Evolutionary conservation across 2,113 vertebrate genomes (phyloP), one percentile per base, ranked within the genome.

Genomic region (Agapornis roseicollis): DNA sequence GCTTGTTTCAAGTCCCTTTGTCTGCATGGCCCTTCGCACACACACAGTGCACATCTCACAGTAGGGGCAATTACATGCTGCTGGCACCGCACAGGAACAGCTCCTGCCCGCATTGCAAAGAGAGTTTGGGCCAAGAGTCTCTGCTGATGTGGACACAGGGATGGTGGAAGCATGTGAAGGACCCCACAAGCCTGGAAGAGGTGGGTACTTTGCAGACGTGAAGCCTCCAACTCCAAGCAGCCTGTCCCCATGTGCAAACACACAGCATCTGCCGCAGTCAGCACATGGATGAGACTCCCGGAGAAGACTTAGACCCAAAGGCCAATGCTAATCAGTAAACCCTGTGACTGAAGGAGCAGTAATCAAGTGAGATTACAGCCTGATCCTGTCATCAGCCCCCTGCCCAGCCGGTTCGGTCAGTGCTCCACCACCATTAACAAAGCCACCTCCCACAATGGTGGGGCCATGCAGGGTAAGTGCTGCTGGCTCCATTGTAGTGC

Each of bases 171-270:
- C 55, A 58, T 2, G 1, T 0, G 8, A 69, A 68, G 83, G 72
- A 68, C 0, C 1, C 27, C 37, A 19, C 44, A 46, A 47, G 27
- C n/a, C 31, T 37, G 70, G 44, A 53, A 47, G 58, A 55, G 27
- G n/a, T 4, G 13, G 33, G 28, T 37, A 17, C 49, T 68, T 19
- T 29, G 68, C 50, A 23, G n/a, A 70, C 25, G 29, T 0, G 1
- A 69, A 80, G 44, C 13, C 50, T 64, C 37, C 56, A 64, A 27
- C 78, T 79, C 60, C 0, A 2, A 56, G 49, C 73, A 58, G 47
- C 44, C 2, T 0, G 14, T 60, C 41, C 31, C 70, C 2, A 1
- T 1, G 14, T n/a, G 42, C 53, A 9, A 39, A 25, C 5, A 1
- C 0, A 0, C 60, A 16, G 31, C 0, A 0, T 44, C 53, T 44